Percentiles rank a stretch among this genome's conserved stretches.
Conservation (phyloP, 2,888 invertebrate genomes). For the Parthenolecanium corni region DNA sequence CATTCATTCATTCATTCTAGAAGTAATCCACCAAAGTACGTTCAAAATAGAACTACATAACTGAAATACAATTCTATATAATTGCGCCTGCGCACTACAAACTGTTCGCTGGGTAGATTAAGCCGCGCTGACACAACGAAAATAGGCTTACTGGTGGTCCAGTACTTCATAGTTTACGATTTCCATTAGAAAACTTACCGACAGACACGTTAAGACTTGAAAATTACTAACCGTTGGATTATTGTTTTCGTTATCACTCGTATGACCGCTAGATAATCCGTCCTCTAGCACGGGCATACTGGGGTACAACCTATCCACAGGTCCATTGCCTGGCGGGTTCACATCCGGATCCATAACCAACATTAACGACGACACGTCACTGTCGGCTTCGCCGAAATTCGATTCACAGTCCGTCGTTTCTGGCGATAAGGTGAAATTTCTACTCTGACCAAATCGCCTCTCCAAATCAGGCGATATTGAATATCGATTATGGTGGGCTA, state of each 20-base stretch:
- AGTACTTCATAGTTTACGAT: background rate
- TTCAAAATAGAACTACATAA: no score
- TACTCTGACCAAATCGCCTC: conserved; percentile 53
- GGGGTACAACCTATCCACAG: conserved; percentile 47
- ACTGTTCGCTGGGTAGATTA: no score
- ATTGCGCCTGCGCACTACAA: no score
- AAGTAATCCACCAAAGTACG: no score
- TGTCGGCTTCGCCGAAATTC: conserved; percentile 59
- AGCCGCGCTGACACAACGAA: no score
- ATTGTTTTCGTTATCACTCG: conserved; percentile 82
- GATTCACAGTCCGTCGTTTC: conserved; percentile 89
- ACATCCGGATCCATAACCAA: conserved; percentile 51
- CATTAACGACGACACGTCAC: conserved; percentile 65
- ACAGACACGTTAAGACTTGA: background rate
- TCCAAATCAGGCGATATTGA: conserved; percentile 26
- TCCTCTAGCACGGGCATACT: conserved; percentile 88
- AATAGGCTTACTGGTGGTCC: no score
- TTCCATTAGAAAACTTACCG: background rate
- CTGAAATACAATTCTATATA: no score
- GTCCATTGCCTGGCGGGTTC: background rate
- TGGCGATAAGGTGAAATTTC: conserved; percentile 80
- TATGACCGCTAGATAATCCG: conserved; percentile 85
- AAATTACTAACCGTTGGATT: conserved; percentile 52
- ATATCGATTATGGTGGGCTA: conserved; percentile 17
- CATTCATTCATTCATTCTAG: no score